Conservation (phyloP, 2,888 invertebrate genomes). For the Catocala nupta region DNA sequence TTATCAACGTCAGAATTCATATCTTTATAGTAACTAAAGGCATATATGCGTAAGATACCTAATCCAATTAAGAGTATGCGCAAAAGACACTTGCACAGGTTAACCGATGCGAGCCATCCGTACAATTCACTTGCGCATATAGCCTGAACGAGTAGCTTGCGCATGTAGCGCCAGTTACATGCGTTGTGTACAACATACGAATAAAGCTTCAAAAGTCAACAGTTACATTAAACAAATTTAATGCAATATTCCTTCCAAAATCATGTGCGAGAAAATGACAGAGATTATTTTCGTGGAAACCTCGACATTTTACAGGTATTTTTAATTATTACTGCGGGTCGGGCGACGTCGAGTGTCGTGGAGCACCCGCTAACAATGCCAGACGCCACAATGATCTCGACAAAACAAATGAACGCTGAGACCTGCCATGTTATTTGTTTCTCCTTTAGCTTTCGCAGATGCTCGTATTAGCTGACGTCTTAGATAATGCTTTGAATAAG, state of each 20-base stretch:
- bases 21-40: no score
- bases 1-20: no score
- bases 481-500: neutral
- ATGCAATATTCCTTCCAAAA: neutral
- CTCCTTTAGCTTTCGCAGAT: slow-evolving; percentile 30
- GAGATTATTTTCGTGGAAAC: slow-evolving; percentile 29
- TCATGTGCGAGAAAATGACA: slow-evolving; percentile 1
- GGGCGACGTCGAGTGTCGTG: slow-evolving; percentile 46
- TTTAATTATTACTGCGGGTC: slow-evolving; percentile 53
- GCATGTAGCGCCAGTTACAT: no score
- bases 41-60: no score
- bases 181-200: no score
- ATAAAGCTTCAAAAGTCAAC: no score
- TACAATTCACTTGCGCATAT: no score
- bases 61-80: no score
- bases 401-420: slow-evolving; percentile 48
- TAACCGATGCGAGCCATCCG: no score
- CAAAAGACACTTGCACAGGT: no score
- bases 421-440: slow-evolving; percentile 33
- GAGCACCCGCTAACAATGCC: slow-evolving; percentile 54
- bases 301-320: slow-evolving; percentile 51
- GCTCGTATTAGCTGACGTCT: slow-evolving; percentile 35
- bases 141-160: no score
- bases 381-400: slow-evolving; percentile 47
- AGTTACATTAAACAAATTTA: no score